Percentiles rank a stretch among this genome's conserved stretches.
These are phyloP conservation scores for Thecophora atra DNA, from an alignment of 2,888 invertebrate species.

Conservation along the genomic window DNA sequence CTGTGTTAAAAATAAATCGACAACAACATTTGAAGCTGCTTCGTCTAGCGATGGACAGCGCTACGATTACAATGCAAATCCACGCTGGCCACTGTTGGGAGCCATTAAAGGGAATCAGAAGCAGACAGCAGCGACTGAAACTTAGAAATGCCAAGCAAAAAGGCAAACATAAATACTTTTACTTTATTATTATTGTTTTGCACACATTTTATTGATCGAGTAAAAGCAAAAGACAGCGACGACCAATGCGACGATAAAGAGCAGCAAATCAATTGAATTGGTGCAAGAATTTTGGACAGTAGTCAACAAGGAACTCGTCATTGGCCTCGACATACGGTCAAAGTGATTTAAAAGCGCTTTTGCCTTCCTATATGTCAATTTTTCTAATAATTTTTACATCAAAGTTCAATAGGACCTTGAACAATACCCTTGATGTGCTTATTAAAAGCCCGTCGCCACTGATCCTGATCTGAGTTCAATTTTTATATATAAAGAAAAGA, in stretches of 20 bases:
- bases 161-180: constrained; percentile 7
- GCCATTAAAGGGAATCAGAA: neutral
- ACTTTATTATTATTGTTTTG: neutral
- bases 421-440: no score
- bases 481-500: no score
- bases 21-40: constrained; percentile 6
- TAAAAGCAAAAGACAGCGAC: neutral
- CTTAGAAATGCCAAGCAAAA: constrained; percentile 9
- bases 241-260: neutral
- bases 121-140: constrained; percentile 3
- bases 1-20: constrained; percentile 18
- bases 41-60: neutral
- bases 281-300: neutral
- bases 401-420: no score
- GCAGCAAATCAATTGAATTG: neutral
- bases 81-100: neutral
- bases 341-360: neutral
- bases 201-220: neutral
- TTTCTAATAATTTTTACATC: no score
- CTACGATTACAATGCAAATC: neutral
- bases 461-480: no score
- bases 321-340: no score
- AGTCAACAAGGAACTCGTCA: neutral
- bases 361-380: no score
- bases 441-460: no score